A percentile compares a stretch with the other conserved stretches of the same genome.
Conservation (phyloP, 64 coral and sea anemone species). For the Stylophora pistillata region DNA sequence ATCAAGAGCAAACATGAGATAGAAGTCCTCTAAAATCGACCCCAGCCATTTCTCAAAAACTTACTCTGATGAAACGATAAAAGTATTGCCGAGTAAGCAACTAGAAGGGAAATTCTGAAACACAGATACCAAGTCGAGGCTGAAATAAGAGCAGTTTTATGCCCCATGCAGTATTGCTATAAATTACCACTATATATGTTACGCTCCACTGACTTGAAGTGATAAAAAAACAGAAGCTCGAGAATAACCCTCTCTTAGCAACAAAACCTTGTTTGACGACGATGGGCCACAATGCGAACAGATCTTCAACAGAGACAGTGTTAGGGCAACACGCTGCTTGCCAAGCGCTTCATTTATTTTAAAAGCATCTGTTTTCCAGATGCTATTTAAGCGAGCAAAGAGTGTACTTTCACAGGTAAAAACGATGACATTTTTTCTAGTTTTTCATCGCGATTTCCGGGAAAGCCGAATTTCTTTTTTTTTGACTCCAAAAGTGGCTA, state of each 20-base stretch:
- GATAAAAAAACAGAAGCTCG: neutral
- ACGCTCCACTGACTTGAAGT: neutral
- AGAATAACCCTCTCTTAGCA: constrained; percentile 11
- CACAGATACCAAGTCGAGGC: no score
- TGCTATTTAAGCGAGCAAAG: neutral
- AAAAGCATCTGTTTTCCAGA: constrained; percentile 40
- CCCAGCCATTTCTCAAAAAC: no score
- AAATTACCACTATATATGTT: neutral
- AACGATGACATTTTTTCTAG: neutral
- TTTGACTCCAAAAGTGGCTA: neutral
- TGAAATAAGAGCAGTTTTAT: no score
- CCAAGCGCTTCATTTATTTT: neutral
- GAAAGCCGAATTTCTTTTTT: neutral
- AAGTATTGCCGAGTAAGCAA: no score
- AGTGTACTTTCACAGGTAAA: neutral
- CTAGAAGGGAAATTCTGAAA: no score
- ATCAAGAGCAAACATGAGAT: no score
- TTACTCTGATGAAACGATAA: no score
- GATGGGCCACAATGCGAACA: neutral
- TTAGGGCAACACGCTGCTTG: constrained; percentile 10
- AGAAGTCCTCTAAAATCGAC: no score
- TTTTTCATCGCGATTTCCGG: neutral
- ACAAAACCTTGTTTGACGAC: constrained; percentile 7
- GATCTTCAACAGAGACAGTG: neutral
- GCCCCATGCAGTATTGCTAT: neutral